These are phyloP conservation scores for Mormyrus hasselquistii DNA, from an alignment of 2,797 vertebrate genomes.

Conservation along the genomic window DNA sequence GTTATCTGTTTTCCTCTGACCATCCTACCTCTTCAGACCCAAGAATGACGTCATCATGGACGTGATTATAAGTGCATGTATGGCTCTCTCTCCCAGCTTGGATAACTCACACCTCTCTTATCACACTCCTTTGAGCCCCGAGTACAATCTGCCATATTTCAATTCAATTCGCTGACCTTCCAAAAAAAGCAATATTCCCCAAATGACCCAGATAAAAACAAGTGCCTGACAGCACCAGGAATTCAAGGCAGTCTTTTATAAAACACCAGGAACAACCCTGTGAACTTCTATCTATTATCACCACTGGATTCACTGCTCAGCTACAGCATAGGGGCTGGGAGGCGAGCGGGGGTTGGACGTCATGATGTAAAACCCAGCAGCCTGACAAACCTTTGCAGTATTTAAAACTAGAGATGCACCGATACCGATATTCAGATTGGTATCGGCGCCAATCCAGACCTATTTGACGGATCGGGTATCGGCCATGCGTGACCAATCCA, in stretches of 20 bases:
- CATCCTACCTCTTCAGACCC: not conserved
- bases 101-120: not conserved
- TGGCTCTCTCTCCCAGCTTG: not conserved
- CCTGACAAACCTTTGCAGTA: not conserved
- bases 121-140: not conserved
- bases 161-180: not conserved
- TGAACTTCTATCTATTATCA: not conserved
- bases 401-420: not conserved
- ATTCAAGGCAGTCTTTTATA: not conserved
- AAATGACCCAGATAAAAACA: not conserved
- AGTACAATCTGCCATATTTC: not conserved
- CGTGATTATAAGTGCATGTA: not conserved
- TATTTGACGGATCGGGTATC: too few relatives aligned
- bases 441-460: too few relatives aligned
- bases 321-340: not conserved
- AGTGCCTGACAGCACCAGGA: not conserved
- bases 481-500: too few relatives aligned
- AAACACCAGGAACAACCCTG: not conserved
- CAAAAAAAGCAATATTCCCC: not conserved
- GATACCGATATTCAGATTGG: too few relatives aligned
- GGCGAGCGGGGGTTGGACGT: not conserved
- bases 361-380: not conserved
- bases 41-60: not conserved
- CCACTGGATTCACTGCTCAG: not conserved
- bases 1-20: not conserved